A percentile compares a stretch with the other conserved stretches of the same genome.
These are phyloP conservation scores for Rhogogaster chlorosoma DNA, from an alignment of 2,888 invertebrate species.

Conservation along the genomic window DNA sequence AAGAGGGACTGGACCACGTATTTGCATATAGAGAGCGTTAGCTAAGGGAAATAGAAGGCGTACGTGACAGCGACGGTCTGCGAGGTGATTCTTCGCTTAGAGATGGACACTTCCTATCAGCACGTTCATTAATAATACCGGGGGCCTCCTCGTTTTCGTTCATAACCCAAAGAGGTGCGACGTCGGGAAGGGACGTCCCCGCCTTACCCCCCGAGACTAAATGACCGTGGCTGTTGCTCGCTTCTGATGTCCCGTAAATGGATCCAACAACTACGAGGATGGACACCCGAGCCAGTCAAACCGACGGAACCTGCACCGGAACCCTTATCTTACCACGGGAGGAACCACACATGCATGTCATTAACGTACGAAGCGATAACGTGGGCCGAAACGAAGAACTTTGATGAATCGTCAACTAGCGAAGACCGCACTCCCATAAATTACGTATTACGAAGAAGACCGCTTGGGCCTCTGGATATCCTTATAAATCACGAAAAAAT, in stretches of 20 bases:
- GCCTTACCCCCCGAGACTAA: conserved; percentile 60
- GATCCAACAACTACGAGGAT: conserved; percentile 41
- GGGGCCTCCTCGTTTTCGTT: conserved; percentile 59
- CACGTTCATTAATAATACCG: conserved; percentile 74
- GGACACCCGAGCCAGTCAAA: conserved; percentile 18
- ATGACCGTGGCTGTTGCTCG: conserved; percentile 64
- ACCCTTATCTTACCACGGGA: conserved; percentile 40
- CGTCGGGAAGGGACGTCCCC: conserved; percentile 55
- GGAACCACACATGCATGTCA: conserved; percentile 31
- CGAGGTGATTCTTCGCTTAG: conserved; percentile 71
- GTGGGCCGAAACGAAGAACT: conserved; percentile 8
- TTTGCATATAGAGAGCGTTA: conserved; percentile 78
- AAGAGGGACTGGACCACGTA: conserved; percentile 59
- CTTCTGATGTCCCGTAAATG: conserved; percentile 63
- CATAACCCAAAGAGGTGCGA: conserved; percentile 58
- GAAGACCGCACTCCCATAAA: not conserved
- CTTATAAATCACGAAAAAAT: conserved; percentile 16
- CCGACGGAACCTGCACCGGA: conserved; percentile 35
- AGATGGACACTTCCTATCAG: conserved; percentile 75
- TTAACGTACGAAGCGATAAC: conserved; percentile 15
- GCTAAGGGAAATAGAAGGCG: conserved; percentile 77
- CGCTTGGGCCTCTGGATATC: not conserved
- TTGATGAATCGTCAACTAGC: conserved; percentile 41
- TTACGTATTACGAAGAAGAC: not conserved
- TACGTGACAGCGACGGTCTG: conserved; percentile 74